phyloP scores from a whole-genome alignment of 2,888 invertebrate species.

The Meandrusa payeni region DNA sequence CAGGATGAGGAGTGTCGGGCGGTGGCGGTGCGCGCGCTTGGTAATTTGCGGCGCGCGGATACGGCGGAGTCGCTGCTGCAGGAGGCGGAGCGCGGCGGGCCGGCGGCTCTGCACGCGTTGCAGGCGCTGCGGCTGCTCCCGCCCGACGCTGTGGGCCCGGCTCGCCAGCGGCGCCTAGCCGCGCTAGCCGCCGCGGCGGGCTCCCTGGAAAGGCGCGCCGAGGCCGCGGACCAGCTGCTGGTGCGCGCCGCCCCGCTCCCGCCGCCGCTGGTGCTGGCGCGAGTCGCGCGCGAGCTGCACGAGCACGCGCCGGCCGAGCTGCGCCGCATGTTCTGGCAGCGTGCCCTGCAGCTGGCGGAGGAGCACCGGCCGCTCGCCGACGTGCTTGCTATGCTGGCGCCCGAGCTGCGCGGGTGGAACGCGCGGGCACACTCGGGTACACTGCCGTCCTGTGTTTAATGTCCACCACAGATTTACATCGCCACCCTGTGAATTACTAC shows the following conservation, averaged over 20 bases:
- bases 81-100: constrained; percentile 36
- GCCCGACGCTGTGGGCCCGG: constrained; percentile 12
- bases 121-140: constrained; percentile 26
- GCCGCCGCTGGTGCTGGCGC: constrained; percentile 29
- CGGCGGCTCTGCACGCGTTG: constrained; percentile 36
- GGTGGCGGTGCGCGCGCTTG: constrained; percentile 45
- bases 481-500: too few relatives aligned
- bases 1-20: constrained; percentile 42
- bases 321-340: constrained; percentile 54
- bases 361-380: constrained; percentile 25
- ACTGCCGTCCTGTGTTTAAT: too few relatives aligned
- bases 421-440: constrained; percentile 33
- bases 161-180: constrained; percentile 23
- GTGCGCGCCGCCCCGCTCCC: constrained; percentile 47
- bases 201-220: constrained; percentile 23
- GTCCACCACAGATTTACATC: too few relatives aligned
- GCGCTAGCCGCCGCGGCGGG: constrained; percentile 23
- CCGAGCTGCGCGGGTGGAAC: constrained; percentile 35
- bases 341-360: constrained; percentile 37
- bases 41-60: constrained; percentile 48
- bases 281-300: constrained; percentile 32
- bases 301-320: constrained; percentile 43
- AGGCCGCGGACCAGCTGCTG: constrained; percentile 42
- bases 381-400: constrained; percentile 29
- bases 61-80: constrained; percentile 39